Evolutionary conservation across 2,113 vertebrate genomes (phyloP).

Genomic region (Thunnus maccoyii): DNA sequence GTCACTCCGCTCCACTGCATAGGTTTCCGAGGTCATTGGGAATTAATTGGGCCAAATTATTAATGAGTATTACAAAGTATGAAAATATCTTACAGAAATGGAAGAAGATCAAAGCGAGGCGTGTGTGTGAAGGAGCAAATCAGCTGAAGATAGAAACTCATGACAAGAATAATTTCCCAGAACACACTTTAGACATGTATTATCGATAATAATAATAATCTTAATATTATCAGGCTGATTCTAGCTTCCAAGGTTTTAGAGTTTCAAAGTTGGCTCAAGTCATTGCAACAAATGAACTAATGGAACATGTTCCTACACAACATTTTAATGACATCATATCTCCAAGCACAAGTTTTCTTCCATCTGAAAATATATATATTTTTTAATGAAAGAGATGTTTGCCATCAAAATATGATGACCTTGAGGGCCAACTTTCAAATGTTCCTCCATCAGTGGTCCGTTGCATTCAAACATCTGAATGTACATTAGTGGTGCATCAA

Average conservation of each 20-base stretch:
- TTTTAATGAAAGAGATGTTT: not conserved
- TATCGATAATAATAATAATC: not conserved
- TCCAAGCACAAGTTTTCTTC: not conserved
- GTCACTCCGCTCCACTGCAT: slow-evolving; percentile 29
- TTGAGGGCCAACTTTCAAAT: slow-evolving; percentile 15
- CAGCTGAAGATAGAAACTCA: slow-evolving; percentile 1
- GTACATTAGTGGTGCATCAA: slow-evolving; percentile 21
- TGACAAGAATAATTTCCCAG: not conserved
- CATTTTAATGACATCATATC: not conserved
- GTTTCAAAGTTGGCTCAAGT: not conserved
- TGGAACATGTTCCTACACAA: not conserved
- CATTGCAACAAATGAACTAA: not conserved
- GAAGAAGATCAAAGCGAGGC: slow-evolving; percentile 40
- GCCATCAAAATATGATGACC: not conserved
- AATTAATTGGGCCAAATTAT: slow-evolving; percentile 45
- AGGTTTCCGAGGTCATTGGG: slow-evolving; percentile 27
- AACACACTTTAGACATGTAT: not conserved
- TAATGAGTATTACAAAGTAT: slow-evolving; percentile 9
- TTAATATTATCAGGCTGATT: not conserved
- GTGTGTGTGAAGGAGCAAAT: slow-evolving; percentile 14
- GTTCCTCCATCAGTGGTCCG: not conserved
- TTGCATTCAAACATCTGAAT: slow-evolving; percentile 34
- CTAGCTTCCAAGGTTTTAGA: not conserved
- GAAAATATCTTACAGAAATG: slow-evolving; percentile 12
- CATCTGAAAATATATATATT: not conserved